A percentile compares a stretch with the other conserved stretches of the same genome.
Conservation (phyloP, 2,113 vertebrate species). For the Coregonus clupeaformis region DNA sequence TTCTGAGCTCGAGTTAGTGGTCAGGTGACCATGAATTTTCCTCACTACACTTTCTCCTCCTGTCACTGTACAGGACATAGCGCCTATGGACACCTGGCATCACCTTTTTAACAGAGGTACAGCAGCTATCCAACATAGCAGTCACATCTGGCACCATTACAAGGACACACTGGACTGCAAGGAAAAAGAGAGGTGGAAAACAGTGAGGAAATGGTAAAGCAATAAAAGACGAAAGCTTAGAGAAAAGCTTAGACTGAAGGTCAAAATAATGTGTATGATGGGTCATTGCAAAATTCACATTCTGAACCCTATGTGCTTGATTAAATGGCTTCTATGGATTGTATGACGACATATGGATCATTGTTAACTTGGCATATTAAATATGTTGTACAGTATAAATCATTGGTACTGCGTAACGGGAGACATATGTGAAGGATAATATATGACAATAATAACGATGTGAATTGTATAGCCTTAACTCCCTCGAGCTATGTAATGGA, state of each 20-base stretch:
- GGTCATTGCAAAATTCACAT: background rate
- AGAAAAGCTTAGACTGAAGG: background rate
- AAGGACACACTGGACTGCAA: background rate
- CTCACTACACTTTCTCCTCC: background rate
- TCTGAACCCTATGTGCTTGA: background rate
- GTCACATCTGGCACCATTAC: background rate
- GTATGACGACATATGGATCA: background rate
- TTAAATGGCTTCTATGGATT: background rate
- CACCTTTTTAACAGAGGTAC: background rate
- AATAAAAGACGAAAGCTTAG: background rate
- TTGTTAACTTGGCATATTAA: background rate
- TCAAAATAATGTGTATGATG: background rate
- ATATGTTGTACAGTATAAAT: too few species aligned
- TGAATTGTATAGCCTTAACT: background rate
- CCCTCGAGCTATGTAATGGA: background rate
- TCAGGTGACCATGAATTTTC: background rate
- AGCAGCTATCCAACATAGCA: background rate
- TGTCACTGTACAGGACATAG: constrained; percentile 2
- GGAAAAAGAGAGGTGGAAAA: background rate
- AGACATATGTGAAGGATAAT: background rate
- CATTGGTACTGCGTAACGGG: background rate
- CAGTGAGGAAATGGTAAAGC: background rate
- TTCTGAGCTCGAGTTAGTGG: background rate
- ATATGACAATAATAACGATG: background rate
- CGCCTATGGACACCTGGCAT: background rate